Conservation (phyloP, 1,140 invertebrate species). For the Chironomus tepperi region DNA sequence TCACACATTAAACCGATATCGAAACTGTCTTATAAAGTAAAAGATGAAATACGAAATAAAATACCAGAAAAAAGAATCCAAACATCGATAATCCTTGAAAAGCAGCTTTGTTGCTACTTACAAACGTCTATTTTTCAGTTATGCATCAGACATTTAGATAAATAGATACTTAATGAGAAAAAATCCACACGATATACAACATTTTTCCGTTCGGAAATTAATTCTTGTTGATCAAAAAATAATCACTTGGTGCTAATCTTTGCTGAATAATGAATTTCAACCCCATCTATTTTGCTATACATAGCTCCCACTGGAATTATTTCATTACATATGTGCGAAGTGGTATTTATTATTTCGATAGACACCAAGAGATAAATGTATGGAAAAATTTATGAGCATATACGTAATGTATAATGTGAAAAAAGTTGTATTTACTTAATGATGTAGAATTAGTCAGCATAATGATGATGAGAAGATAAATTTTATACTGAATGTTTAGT, state of each 20-base stretch:
- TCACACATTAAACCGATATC: too few relatives aligned
- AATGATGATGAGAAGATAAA: too few relatives aligned
- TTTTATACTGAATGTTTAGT: too few relatives aligned
- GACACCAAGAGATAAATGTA: too few relatives aligned
- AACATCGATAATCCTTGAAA: constrained; percentile 21
- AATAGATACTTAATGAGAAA: not conserved
- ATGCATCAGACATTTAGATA: constrained; percentile 21
- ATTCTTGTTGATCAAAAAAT: constrained; percentile 23
- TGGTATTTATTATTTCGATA: too few relatives aligned
- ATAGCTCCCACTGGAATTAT: constrained; percentile 6
- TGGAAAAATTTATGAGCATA: too few relatives aligned
- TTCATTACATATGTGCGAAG: not conserved
- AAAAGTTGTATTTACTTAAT: too few relatives aligned
- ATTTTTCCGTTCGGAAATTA: not conserved
- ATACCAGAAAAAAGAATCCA: not conserved
- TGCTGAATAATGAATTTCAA: constrained; percentile 23
- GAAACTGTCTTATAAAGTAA: too few relatives aligned
- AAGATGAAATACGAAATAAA: not conserved
- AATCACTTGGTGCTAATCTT: constrained; percentile 21
- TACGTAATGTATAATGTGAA: too few relatives aligned
- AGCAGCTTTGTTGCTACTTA: not conserved
- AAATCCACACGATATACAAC: not conserved
- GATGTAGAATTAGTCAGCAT: too few relatives aligned
- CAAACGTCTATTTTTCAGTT: not conserved
- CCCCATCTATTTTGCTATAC: not conserved